Base-by-base conservation (phyloP, 2,888 invertebrate genomes). In the Asteroscopus sphinx region DNA sequence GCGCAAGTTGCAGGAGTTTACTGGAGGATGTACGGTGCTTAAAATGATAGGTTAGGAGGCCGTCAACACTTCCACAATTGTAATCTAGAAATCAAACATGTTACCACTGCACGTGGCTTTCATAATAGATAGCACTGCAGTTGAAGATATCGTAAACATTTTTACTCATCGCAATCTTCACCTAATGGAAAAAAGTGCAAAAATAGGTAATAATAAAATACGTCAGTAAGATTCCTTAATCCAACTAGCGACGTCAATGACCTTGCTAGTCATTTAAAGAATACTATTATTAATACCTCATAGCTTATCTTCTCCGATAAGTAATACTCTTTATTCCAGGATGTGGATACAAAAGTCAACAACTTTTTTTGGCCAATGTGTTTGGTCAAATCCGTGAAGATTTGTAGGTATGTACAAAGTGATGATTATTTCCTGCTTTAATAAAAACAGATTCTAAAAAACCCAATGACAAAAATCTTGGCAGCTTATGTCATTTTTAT, bases 401-500 rank as follows among this genome's bases (percentile, higher is more conserved):
- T 26, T 16, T 21, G 21, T 21, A 6, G 21, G 21, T 21, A 65
- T 17, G 45, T 49, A 25, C 41, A 39, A 56, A 49, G 8, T 17
- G 45, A 70, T 36, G 30, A 44, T 52, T 26, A 52, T 59, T 52
- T 67, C 60, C 67, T 72, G 61, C 47, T 45, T 21, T 25, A 39
- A 40, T 51, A 40, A 58, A 56, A 59, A 67, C 32, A 37, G 17
- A 42, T 33, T 47, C 9, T 32, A 58, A 58, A 67, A 72, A 59
- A 58, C 45, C 45, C 60, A 52, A 41, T 67, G 73, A 67, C 68
- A 59, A 21, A 66, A 48, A 26, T 37, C 17, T 72, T 67, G 45
- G 60, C 72, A 55, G 49, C 39, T 70, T 54, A 52, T 39, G 17
- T 69, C n/a, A 69, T 67, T 66, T 71, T 65, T 53, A 55, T 40